phyloP scores from a whole-genome alignment of 2,113 vertebrate species.

The Channa argus region DNA sequence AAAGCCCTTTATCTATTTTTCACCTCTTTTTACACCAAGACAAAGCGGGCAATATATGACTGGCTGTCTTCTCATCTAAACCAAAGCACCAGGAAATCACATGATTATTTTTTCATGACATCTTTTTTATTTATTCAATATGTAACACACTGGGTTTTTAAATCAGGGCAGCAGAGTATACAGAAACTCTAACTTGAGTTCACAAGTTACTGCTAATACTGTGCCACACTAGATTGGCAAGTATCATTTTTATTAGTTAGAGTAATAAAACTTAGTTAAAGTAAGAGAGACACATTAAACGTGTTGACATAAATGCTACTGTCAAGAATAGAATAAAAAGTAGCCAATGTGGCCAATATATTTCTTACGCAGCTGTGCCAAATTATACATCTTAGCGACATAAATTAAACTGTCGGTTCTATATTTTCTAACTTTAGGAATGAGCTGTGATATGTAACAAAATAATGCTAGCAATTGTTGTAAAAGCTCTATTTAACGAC shows the following conservation, averaged over 20 bases:
- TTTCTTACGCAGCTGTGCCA: conserved; percentile 39
- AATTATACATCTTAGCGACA: conserved; percentile 48
- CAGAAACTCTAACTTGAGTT: not conserved
- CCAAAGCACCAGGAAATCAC: conserved; percentile 3
- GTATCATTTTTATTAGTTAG: not conserved
- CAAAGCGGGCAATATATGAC: not conserved
- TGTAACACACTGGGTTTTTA: not conserved
- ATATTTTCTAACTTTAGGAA: conserved; percentile 18
- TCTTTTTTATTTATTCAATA: not conserved
- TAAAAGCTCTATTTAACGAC: not conserved
- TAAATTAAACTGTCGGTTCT: conserved; percentile 25
- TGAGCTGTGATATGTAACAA: not conserved
- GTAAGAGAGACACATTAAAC: no score
- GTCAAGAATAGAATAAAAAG: no score
- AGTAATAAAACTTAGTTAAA: no score
- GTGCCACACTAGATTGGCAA: not conserved
- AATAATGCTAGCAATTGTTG: conserved; percentile 19
- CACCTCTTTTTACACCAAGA: not conserved
- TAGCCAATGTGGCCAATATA: conserved; percentile 5
- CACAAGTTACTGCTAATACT: not conserved
- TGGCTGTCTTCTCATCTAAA: not conserved
- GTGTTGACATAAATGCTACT: no score
- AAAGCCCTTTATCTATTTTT: no score
- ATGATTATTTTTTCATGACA: conserved; percentile 3
- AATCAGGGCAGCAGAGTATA: not conserved